Base-by-base conservation (phyloP, 92 coral and sea anemone species). In the Heliopora coerulea region DNA sequence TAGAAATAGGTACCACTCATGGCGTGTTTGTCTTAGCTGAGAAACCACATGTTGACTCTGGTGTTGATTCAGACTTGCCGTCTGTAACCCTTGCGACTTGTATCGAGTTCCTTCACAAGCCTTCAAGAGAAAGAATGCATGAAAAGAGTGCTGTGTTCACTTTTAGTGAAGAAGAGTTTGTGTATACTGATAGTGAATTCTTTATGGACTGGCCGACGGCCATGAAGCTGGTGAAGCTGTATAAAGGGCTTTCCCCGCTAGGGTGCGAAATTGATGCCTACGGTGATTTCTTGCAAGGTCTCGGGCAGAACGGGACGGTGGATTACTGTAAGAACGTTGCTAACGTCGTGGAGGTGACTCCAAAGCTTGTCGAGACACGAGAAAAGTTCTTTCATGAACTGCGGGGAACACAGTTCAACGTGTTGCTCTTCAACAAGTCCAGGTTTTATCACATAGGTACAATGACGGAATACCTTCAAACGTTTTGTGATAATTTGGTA, bases 401-500 rank as follows among this genome's bases (percentile, higher is more conserved):
- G n/a, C 86, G 83, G 65, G 98, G 96, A 27, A 93, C 96, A 5
- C 88, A 81, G 63, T 82, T 93, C 21, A 93, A 93, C 82, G 89
- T 93, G 37, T 33, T 93, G 72, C 39, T 93, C 29, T 87, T 93
- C 59, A 90, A 88, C 57, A 88, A 93, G 80, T 93, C 98, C 8
- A 88, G 77, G 84, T 93, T 90, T 76, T 93, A 93, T 67, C 98
- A 93, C 65, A 63, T 93, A 46, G 98, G 98, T 0, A 93, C 98
- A 14, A 82, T 85, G 31, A 78, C 80, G 3, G 98, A 93, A 65
- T 93, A 88, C 57, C 79, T 87, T 23, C 88, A 90, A 56, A 82
- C 89, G 48, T 87, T 93, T 78, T 93, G 98, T 59, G 80, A 74
- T 39, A 90, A 93, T 73, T 78, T 91, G 56, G 86, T 79, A n/a